phyloP scores from a whole-genome alignment of 1,140 invertebrate species.

The Dermatophagoides farinae region DNA sequence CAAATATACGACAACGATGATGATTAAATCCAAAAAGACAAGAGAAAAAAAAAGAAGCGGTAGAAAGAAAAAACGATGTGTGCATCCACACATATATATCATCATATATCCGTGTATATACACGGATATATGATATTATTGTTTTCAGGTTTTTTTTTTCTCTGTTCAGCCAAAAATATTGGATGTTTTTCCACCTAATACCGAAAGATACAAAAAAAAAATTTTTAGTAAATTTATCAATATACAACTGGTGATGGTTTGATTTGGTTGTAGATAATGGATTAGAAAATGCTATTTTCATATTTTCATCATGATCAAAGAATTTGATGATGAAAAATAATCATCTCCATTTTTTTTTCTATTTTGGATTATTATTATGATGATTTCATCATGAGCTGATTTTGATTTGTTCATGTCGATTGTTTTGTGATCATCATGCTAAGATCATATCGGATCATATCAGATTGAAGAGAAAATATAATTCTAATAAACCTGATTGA shows the following conservation, averaged over 20 bases:
- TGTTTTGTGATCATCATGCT: neutral
- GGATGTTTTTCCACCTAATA: neutral
- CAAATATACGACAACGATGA: no score
- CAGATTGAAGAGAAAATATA: neutral
- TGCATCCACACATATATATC: no score
- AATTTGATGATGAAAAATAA: neutral
- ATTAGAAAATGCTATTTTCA: neutral
- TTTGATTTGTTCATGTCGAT: neutral
- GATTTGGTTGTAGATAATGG: no score
- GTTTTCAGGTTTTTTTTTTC: no score
- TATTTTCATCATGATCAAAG: neutral
- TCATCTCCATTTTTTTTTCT: neutral
- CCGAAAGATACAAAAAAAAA: neutral
- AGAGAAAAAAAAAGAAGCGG: no score
- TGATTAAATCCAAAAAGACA: no score
- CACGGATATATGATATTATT: no score
- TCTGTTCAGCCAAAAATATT: constrained; percentile 4
- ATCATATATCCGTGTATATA: no score
- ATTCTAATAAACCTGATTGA: neutral
- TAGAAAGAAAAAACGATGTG: no score
- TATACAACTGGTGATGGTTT: no score
- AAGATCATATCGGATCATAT: neutral
- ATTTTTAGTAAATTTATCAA: neutral
- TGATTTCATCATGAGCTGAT: no score
- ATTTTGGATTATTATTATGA: neutral